Evolutionary conservation across 2,113 vertebrate species (phyloP), one percentile per base, ranked within the genome.

Genomic region (Cranoglanis bouderius): DNA sequence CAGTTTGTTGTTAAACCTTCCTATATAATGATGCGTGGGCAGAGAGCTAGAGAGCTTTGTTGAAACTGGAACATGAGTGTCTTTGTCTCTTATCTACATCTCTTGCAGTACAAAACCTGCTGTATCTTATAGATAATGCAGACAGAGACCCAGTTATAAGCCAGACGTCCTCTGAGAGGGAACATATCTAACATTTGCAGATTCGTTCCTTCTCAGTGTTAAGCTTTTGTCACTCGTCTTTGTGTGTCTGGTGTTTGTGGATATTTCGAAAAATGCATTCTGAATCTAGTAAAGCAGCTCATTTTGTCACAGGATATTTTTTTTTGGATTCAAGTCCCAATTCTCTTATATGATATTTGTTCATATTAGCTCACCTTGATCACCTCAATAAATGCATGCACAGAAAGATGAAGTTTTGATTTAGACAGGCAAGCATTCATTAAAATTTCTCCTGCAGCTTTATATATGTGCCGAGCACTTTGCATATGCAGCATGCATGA

Each of bases 401-500:
- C 35, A 40, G 3, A 59, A 53, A 35, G 53, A 81, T 61, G 6
- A 7, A 38, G 49, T 61, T 63, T 63, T 57, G n/a, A 51, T 67
- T 29, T 40, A 78, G 49, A 82, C 46, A 87, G 35, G 49, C 49
- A 6, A 88, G 78, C 51, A 88, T 86, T 90, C 82, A 85, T 63
- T 87, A 86, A 40, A 83, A 85, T 85, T 86, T 88, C n/a, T 86
- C 88, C 63, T 75, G 88, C 65, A 80, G 65, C 75, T 90, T 90
- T 89, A 90, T 74, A 65, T 88, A 90, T 83, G 88, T 86, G 82
- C 85, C 59, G 77, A 87, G 82, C 53, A 82, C 70, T 89, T 80
- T 85, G 85, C 85, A 90, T 88, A 89, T 88, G 90, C 92, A 84
- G 82, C 78, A 40, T 65, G 49, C 86, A 75, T 24, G 87, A 87